Conservation (phyloP, 2,113 vertebrate genomes). For the Callospermophilus lateralis region DNA sequence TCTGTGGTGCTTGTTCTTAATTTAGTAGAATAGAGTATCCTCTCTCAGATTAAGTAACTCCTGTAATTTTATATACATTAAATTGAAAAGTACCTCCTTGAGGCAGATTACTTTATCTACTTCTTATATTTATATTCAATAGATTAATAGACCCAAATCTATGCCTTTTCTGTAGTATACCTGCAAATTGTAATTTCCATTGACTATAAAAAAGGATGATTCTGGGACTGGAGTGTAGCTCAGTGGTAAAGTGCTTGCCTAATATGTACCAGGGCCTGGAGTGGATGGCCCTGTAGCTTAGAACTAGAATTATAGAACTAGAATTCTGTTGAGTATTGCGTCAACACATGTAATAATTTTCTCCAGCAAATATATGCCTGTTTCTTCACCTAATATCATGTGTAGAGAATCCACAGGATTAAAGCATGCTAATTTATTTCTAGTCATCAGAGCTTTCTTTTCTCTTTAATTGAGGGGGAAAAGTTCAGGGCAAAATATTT, state of each 20-base stretch:
- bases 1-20: background rate
- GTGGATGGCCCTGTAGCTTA: background rate
- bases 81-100: background rate
- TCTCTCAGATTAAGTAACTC: background rate
- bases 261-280: background rate
- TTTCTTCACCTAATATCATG: background rate
- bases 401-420: background rate
- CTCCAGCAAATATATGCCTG: background rate
- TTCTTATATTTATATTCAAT: background rate
- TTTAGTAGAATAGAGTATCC: background rate
- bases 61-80: background rate
- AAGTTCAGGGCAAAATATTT: constrained; percentile 55
- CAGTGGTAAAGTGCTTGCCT: background rate
- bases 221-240: background rate
- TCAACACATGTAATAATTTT: background rate
- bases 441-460: constrained; percentile 5
- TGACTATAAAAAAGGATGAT: background rate
- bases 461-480: background rate
- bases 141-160: background rate
- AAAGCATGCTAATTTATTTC: background rate
- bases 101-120: background rate
- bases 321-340: background rate
- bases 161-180: background rate
- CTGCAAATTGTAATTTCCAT: background rate
- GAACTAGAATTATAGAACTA: background rate